phyloP scores from a whole-genome alignment of 2,113 vertebrate species.

The Epinephelus fuscoguttatus region DNA sequence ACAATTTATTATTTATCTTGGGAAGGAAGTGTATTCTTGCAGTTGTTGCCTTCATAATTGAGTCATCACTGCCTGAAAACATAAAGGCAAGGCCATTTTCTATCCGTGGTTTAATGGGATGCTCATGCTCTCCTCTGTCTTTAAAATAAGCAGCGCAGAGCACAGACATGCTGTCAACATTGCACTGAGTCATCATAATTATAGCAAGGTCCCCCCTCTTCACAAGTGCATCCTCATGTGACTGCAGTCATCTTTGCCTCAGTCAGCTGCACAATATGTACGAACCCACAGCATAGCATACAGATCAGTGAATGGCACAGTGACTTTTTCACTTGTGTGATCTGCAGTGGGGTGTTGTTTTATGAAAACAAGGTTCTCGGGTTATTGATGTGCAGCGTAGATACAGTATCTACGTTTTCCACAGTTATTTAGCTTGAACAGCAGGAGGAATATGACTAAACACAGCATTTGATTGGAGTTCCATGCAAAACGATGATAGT shows the following conservation, averaged over 20 bases:
- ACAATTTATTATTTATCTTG: slow-evolving; percentile 76
- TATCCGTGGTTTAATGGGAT: slow-evolving; percentile 52
- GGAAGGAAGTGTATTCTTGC: slow-evolving; percentile 59
- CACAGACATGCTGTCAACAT: slow-evolving; percentile 57
- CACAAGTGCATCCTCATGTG: slow-evolving; percentile 57
- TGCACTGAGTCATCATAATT: slow-evolving; percentile 64
- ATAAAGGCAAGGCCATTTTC: slow-evolving; percentile 48
- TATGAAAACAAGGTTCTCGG: slow-evolving; percentile 43
- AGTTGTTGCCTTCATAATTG: slow-evolving; percentile 65
- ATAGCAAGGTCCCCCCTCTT: slow-evolving; percentile 51
- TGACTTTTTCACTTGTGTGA: slow-evolving; percentile 35
- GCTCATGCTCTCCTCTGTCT: slow-evolving; percentile 49
- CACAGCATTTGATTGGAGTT: slow-evolving; percentile 17
- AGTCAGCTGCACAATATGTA: slow-evolving; percentile 41
- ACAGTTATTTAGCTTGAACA: background rate
- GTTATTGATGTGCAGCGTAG: slow-evolving; percentile 29
- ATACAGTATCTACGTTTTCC: background rate
- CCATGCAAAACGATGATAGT: background rate
- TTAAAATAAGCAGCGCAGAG: slow-evolving; percentile 65
- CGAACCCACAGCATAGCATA: slow-evolving; percentile 8
- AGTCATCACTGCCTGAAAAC: slow-evolving; percentile 57
- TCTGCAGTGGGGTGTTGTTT: slow-evolving; percentile 32
- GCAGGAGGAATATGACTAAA: background rate
- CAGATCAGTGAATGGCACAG: slow-evolving; percentile 32
- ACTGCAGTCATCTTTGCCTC: slow-evolving; percentile 59